Conservation (phyloP, 2,888 invertebrate species). For the Caenorhabditis doughertyi region DNA sequence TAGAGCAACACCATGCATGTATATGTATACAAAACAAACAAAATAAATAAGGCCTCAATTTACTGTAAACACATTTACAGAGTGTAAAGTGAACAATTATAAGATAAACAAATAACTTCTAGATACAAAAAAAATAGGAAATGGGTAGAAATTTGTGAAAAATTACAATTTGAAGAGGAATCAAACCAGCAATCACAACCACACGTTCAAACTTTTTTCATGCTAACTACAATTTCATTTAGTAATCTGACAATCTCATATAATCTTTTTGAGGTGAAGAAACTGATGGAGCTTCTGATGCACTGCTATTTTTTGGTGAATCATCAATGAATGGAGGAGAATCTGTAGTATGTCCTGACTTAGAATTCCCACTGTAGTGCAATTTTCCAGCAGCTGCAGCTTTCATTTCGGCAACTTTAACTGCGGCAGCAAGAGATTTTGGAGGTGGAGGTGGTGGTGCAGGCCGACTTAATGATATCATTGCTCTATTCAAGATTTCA, state of each 20-base stretch:
- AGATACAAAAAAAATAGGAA: background rate
- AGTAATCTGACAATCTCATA: conserved; percentile 69
- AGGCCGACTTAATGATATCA: conserved; percentile 32
- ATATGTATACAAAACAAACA: conserved; percentile 27
- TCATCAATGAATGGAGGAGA: conserved; percentile 79
- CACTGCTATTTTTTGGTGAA: conserved; percentile 68
- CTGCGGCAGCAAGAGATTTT: conserved; percentile 65
- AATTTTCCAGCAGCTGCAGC: conserved; percentile 49
- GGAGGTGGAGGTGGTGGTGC: conserved; percentile 76
- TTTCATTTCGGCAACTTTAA: conserved; percentile 66
- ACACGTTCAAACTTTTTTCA: conserved; percentile 28
- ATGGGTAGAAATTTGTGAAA: background rate
- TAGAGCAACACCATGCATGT: conserved; percentile 45
- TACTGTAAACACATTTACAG: conserved; percentile 8
- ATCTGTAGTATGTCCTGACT: conserved; percentile 26
- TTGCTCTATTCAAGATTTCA: conserved; percentile 41
- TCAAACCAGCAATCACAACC: conserved; percentile 25
- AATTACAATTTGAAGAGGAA: background rate
- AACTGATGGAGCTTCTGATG: conserved; percentile 49
- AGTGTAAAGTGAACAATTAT: background rate
- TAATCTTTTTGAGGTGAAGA: conserved; percentile 54
- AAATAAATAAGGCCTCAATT: conserved; percentile 49
- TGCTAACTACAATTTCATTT: conserved; percentile 7
- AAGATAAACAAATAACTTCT: background rate
- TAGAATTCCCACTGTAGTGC: conserved; percentile 32